Evolutionary conservation across 2,113 vertebrate genomes (phyloP).

Genomic region (Amazona guildingii): DNA sequence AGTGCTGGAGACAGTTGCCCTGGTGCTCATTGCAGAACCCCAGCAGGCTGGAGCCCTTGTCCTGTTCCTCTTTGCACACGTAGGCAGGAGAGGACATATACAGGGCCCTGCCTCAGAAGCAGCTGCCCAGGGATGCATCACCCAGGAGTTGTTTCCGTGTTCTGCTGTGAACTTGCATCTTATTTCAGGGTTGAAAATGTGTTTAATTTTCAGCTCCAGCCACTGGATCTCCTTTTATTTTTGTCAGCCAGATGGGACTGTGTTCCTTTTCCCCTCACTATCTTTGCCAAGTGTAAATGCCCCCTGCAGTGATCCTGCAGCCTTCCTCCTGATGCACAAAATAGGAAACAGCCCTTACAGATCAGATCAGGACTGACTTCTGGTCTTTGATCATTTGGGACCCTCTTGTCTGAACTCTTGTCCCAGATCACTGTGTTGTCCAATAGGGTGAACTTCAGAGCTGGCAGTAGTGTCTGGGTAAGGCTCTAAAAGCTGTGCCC

Average conservation of each 20-base stretch:
- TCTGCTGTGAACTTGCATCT: background rate
- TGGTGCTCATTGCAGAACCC: background rate
- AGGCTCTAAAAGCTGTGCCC: background rate
- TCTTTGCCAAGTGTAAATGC: background rate
- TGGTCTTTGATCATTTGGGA: background rate
- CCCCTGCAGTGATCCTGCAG: background rate
- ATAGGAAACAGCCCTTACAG: background rate
- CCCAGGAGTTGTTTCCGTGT: background rate
- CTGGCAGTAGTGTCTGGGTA: background rate
- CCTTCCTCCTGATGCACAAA: background rate
- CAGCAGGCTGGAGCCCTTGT: background rate
- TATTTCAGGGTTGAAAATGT: background rate
- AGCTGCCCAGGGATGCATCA: background rate
- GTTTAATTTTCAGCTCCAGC: background rate
- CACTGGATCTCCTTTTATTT: background rate
- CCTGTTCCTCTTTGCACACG: background rate
- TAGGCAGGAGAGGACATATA: background rate
- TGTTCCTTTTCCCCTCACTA: background rate
- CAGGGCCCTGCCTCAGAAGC: background rate
- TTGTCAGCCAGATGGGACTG: background rate
- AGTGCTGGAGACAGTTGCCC: background rate
- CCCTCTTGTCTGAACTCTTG: background rate
- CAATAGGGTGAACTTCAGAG: background rate
- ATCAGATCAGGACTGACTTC: background rate
- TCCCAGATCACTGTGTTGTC: background rate